Base-by-base conservation (phyloP, 1,140 invertebrate genomes). In the Diuraphis noxia region DNA sequence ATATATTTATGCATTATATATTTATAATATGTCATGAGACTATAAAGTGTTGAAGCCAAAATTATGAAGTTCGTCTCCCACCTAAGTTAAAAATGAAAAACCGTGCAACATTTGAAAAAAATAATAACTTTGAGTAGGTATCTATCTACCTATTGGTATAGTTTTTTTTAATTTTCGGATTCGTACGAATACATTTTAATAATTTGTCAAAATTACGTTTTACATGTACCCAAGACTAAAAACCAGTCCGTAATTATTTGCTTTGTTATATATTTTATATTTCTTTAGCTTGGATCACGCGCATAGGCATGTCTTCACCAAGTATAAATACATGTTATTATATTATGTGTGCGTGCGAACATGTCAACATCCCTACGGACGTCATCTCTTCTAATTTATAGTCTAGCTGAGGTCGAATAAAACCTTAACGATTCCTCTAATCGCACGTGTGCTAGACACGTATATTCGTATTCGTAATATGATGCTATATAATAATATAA, bases 231-330 rank as follows among this genome's bases (percentile, higher is more conserved):
- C 56, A 72, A 72, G 56, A 72, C 4, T 72, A 72, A 72, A n/a
- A 72, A 72, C n/a, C 56, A 72, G 56, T 72, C 34, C n/a, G 13
- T n/a, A 72, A 72, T 72, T 72, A n/a, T 72, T n/a, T 72, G n/a
- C 56, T 72, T 72, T n/a, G 56, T 72, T 72, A n/a, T n/a, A n/a
- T n/a, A 72, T 72, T 72, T 72, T 72, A 34, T 72, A 72, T 72
- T n/a, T 72, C 56, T 72, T 72, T n/a, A 21, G 13, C 56, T 72
- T 72, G 13, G 13, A 72, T 72, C 13, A 72, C n/a, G 56, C 25
- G 30, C 30, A n/a, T n/a, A n/a, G n/a, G n/a, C n/a, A 56, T 72
- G 5, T 63, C 10, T 13, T n/a, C 19, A n/a, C 13, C n/a, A 72
- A 72, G 30, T 72, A 72, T 72, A 17, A 63, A 63, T n/a, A 63